Conservation (phyloP, 2,113 vertebrate genomes). For the Tauraco erythrolophus region DNA sequence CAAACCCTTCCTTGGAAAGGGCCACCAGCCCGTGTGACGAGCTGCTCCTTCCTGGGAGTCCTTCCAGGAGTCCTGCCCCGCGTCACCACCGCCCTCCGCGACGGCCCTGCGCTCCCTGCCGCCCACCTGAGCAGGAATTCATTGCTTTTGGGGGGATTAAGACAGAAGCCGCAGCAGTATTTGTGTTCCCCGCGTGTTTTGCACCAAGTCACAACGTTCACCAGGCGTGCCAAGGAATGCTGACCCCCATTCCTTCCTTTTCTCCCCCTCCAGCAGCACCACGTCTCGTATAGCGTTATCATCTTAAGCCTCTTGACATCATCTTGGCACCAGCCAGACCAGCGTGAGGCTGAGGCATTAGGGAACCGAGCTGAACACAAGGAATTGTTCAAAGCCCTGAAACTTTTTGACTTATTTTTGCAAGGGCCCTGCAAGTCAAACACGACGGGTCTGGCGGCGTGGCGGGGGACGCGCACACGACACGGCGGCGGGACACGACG, state of each 20-base stretch:
- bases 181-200: background rate
- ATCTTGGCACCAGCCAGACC: fast-evolving
- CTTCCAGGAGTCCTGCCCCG: background rate
- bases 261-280: background rate
- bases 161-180: too few species aligned
- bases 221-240: background rate
- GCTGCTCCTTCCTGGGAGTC: background rate
- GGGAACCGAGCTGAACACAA: fast-evolving
- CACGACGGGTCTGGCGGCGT: fast-evolving
- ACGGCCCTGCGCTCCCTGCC: constrained; percentile 27
- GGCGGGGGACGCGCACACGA: fast-evolving
- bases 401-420: background rate
- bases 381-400: background rate
- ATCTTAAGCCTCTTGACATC: background rate
- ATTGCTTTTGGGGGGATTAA: fast-evolving
- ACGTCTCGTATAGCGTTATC: fast-evolving
- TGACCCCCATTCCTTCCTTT: background rate
- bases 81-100: fast-evolving
- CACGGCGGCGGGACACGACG: background rate
- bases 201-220: too few species aligned
- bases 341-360: background rate
- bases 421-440: background rate
- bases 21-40: fast-evolving
- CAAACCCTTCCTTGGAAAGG: background rate
- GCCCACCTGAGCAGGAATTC: background rate